Evolutionary conservation across 2,797 vertebrate genomes (phyloP), one percentile per base, ranked within the genome.

Genomic region (Pseudomugil gertrudae): DNA sequence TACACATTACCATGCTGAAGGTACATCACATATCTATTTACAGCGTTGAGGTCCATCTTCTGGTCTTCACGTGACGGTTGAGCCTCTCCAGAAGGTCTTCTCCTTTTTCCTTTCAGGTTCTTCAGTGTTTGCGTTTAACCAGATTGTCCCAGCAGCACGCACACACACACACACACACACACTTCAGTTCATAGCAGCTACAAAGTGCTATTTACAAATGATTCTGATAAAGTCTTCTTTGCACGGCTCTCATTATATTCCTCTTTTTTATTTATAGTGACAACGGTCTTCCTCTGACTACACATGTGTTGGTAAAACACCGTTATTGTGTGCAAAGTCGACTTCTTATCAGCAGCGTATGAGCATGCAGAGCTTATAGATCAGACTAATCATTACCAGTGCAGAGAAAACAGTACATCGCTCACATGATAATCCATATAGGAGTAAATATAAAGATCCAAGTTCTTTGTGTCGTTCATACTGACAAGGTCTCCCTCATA

Each of bases 351-450:
- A 79, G 74, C 9, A 0, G 56, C 78, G 85, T 85, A 80, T 68
- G 43, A 69, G 43, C 65, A 69, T 23, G 63, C 63, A 63, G 61
- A 48, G 71, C 51, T 74, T 75, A 78, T 85, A 76, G 40, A 19
- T 23, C 63, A 11, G 27, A 50, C 69, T 89, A 90, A 92, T 91
- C 64, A 90, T 92, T 92, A 73, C 35, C 48, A 6, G 63, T 27
- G 36, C 35, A 32, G 54, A 56, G 57, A 61, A 79, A 81, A 82
- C 53, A 71, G 59, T 67, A 40, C 59, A 67, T 45, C 24, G n/a
- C 1, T 57, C 57, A 53, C n/a, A n/a, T n/a, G n/a, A n/a, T n/a
- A n/a, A n/a, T n/a, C n/a, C n/a, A n/a, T n/a, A n/a, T n/a, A n/a
- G n/a, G n/a, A n/a, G n/a, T n/a, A n/a, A n/a, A n/a, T n/a, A n/a